Base-by-base conservation (phyloP, 2,113 vertebrate genomes). In the Austrofundulus limnaeus region DNA sequence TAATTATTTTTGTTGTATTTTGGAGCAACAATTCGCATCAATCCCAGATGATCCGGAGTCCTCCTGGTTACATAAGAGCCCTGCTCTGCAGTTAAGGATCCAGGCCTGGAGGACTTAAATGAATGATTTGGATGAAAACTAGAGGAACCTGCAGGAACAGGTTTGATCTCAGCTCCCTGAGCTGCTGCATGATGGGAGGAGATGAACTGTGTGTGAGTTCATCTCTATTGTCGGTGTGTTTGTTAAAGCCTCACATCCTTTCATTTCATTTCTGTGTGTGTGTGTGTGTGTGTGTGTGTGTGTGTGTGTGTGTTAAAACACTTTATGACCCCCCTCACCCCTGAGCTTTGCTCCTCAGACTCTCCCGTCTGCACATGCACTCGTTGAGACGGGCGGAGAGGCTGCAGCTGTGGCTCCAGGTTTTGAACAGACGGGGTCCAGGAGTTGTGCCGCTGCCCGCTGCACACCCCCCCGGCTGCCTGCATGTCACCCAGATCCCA, bases 401-500 rank as follows among this genome's bases (percentile, higher is more conserved):
- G 19, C n/a, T 24, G 45, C 49, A 23, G n/a, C 14, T 54, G 2
- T 8, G 11, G 28, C 41, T 15, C 2, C 0, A 54, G 34, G 38
- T 2, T 42, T 25, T 37, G n/a, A 39, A 7, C 17, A 24, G 49
- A 61, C 15, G 43, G 17, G 10, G 2, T 37, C 4, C 12, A 62
- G 58, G 34, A 38, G 49, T 60, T 55, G n/a, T 71, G 58, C 48
- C 74, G 72, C 61, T 56, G 57, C 62, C 42, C n/a, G 28, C 47
- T 63, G 34, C 50, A 24, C 52, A 60, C 66, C 58, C 76, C 57
- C 25, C 60, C 57, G 82, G 75, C 80, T 72, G 82, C 85, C 90
- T 81, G 86, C 77, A 82, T 75, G 84, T 90, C 66, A 19, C 21
- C 78, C 76, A 84, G 88, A 93, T 90, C 83, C 63, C 85, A 66